Conservation (phyloP, 2,888 invertebrate species). For the Zele albiditarsus region DNA sequence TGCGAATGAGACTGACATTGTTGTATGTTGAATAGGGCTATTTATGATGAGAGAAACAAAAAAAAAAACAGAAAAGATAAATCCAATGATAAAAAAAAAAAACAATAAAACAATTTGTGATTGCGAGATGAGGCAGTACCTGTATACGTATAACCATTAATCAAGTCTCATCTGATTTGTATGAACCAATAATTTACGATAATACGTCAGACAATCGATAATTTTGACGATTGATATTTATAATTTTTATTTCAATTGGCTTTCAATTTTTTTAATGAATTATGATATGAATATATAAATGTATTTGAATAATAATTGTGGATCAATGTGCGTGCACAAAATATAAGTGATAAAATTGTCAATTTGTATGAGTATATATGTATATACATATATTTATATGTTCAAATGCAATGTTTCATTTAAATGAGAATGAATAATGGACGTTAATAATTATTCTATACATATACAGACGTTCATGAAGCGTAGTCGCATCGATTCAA, state of each 20-base stretch:
- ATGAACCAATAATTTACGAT: constrained; percentile 1
- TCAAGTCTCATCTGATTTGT: constrained; percentile 6
- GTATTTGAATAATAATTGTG: constrained; percentile 11
- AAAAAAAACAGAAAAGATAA: not conserved
- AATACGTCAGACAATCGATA: not conserved
- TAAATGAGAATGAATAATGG: constrained; percentile 57
- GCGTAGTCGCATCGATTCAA: constrained; percentile 15
- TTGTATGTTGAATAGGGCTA: constrained; percentile 3
- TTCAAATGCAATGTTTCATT: constrained; percentile 46
- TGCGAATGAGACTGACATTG: constrained; percentile 21
- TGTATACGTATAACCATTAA: not conserved
- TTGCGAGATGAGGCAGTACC: not conserved
- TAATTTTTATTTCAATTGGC: constrained; percentile 1
- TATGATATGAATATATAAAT: not conserved
- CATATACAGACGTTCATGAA: constrained; percentile 30
- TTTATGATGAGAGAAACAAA: not conserved
- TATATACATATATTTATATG: not conserved
- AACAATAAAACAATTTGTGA: not conserved
- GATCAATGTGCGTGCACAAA: constrained; percentile 7
- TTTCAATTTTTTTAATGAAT: not conserved
- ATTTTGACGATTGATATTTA: not conserved
- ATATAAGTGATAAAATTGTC: constrained; percentile 13
- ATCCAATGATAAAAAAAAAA: not conserved
- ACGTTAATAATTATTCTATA: constrained; percentile 55
- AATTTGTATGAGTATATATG: not conserved